Base-by-base conservation (phyloP, 2,888 invertebrate genomes). In the Entomobrya proxima region DNA sequence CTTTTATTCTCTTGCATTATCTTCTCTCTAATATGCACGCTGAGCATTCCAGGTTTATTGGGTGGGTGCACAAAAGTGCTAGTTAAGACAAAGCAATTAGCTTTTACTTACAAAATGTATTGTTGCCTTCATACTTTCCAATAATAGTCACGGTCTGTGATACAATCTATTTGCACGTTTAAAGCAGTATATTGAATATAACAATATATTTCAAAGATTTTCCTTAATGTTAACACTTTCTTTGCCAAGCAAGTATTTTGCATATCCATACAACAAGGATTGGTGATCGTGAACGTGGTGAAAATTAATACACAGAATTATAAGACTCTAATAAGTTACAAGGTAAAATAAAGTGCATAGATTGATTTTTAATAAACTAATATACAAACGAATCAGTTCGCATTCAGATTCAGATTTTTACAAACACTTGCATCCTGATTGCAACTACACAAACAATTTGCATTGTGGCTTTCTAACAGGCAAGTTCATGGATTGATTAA, bases 51-150 rank as follows among this genome's bases (percentile, higher is more conserved):
- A 3, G 47, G 30, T 47, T 47, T 27, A 47, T 44, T 72, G 72
- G 72, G 72, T 72, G 72, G 47, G 47, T 72, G 44, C 27, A 18
- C 37, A 32, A 5, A 7, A 21, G 44, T 35, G 64, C 47, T 72
- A 47, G 67, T 21, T 40, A 67, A 40, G 24, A 67, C 37, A 18
- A 47, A n/a, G 47, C 44, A 72, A 72, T 72, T 72, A 72, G 72
- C 24, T 21, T 11, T 11, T 13, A 40, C 35, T 72, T 32, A 30
- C 47, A 72, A 72, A 72, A 44, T 67, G n/a, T 67, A 72, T 21
- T 64, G 64, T 37, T 18, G 58, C 21, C n/a, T n/a, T n/a, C n/a
- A n/a, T 40, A 21, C 67, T 37, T 67, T 67, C 40, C 67, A 67
- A 67, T 40, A 40, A 24, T 37, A 67, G 40, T 67, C 67, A 67